Conservation (phyloP, 2,888 invertebrate species). For the Phyllotreta striolata region DNA sequence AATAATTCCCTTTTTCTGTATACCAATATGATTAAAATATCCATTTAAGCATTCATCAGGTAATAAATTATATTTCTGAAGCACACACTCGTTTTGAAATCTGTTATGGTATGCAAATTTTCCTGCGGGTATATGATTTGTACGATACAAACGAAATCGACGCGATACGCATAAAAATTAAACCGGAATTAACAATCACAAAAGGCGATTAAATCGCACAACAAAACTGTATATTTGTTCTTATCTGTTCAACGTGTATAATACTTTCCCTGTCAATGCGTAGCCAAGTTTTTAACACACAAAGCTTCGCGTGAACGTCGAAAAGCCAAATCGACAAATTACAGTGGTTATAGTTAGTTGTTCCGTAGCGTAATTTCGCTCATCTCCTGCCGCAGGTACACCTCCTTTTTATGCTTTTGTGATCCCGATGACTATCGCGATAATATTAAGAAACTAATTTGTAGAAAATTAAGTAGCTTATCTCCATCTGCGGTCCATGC, state of each 20-base stretch:
- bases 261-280: constrained; percentile 17
- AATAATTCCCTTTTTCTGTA: no score
- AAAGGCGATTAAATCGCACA: constrained; percentile 11
- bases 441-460: constrained; percentile 35
- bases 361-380: constrained; percentile 28
- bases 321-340: constrained; percentile 33
- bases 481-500: constrained; percentile 43
- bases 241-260: constrained; percentile 9
- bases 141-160: no score
- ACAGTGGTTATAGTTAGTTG: constrained; percentile 25
- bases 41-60: no score
- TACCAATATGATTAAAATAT: no score
- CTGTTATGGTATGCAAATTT: no score
- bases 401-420: constrained; percentile 32
- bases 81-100: no score
- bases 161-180: constrained; percentile 2
- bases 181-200: constrained; percentile 9
- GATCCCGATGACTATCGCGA: constrained; percentile 33
- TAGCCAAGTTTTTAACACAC: constrained; percentile 3
- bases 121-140: no score
- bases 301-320: constrained; percentile 25
- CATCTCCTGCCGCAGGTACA: constrained; percentile 22
- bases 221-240: constrained; percentile 21
- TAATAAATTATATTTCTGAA: no score
- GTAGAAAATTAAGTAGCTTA: constrained; percentile 34